Evolutionary conservation across 92 coral and sea anemone species (phyloP).

Genomic region (Zoanthus sociatus): DNA sequence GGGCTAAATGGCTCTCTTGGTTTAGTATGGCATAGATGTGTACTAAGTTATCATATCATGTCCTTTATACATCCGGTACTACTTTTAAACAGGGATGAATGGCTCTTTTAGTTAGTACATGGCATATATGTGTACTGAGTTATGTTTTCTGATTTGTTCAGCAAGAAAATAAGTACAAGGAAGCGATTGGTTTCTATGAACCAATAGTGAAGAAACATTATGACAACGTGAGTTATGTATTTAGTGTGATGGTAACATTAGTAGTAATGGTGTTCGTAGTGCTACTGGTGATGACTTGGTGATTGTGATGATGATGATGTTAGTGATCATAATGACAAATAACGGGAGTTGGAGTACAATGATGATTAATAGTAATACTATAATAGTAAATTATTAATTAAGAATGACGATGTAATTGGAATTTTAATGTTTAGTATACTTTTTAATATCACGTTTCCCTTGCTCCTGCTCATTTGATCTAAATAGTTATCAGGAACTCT

Average conservation of each 20-base stretch:
- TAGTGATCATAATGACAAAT: neutral
- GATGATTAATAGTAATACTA: no score
- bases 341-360: neutral
- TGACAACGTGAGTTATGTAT: constrained; percentile 83
- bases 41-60: no score
- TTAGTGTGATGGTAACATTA: neutral
- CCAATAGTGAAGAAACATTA: constrained; percentile 98
- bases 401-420: neutral
- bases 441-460: no score
- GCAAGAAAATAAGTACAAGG: constrained; percentile 97
- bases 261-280: neutral
- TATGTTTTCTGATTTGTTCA: neutral
- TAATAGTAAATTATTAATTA: no score
- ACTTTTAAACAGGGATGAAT: no score
- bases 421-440: no score
- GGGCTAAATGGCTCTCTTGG: no score
- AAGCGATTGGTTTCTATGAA: constrained; percentile 98
- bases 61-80: no score
- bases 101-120: no score
- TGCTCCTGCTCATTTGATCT: no score
- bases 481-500: no score
- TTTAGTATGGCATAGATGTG: no score
- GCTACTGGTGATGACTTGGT: neutral
- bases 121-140: neutral
- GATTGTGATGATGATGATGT: neutral